Conservation (phyloP, 2,888 invertebrate species). For the Helleia helle region DNA sequence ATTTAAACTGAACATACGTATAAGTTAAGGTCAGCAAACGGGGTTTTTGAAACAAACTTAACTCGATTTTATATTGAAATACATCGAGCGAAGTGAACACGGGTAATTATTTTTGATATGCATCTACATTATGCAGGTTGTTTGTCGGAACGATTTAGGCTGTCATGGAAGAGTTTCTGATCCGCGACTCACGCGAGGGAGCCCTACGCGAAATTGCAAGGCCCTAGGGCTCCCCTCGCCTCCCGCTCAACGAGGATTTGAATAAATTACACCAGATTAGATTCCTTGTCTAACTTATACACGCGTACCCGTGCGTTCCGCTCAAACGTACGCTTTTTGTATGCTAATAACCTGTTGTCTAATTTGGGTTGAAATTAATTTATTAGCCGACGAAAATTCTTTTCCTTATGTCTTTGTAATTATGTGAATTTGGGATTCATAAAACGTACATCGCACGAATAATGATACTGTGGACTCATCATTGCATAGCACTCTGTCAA, state of each 20-base stretch:
- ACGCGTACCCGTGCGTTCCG: neutral
- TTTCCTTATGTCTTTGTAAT: too few species aligned
- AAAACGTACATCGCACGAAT: too few species aligned
- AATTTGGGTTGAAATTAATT: too few species aligned
- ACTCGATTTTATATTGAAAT: constrained; percentile 1
- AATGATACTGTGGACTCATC: too few species aligned
- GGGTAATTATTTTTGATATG: constrained; percentile 7
- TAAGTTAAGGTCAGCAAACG: too few species aligned
- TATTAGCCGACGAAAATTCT: too few species aligned
- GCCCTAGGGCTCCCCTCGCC: constrained; percentile 28
- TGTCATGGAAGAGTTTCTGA: constrained; percentile 22
- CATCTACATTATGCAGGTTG: constrained; percentile 7
- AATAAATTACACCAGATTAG: constrained; percentile 29
- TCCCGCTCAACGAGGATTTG: constrained; percentile 23
- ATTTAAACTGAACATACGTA: too few species aligned
- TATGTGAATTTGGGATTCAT: too few species aligned
- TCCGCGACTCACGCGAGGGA: constrained; percentile 28
- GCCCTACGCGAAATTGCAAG: constrained; percentile 15
- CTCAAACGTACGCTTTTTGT: neutral
- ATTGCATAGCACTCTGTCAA: too few species aligned
- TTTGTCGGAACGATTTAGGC: constrained; percentile 9
- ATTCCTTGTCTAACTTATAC: constrained; percentile 14
- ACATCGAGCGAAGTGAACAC: neutral
- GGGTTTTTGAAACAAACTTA: too few species aligned
- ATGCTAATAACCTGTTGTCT: constrained; percentile 4